Evolutionary conservation across 2,888 invertebrate species (phyloP).

Genomic region (Nephrocerus scutellatus): DNA sequence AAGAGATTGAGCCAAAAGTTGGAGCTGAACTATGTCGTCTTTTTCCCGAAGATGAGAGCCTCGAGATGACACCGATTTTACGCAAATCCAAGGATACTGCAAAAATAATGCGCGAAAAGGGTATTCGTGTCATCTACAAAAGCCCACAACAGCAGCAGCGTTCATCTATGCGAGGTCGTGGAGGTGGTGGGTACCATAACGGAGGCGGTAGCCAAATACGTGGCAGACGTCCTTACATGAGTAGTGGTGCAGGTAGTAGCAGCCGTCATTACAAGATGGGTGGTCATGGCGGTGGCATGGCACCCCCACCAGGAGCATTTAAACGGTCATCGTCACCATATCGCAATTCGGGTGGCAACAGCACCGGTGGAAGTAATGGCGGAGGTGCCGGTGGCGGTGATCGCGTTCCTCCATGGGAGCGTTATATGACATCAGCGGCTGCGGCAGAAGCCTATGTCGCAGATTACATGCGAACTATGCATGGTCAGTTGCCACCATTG

Average conservation of each 20-base stretch:
- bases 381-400: constrained; percentile 53
- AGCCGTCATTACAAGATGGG: constrained; percentile 55
- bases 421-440: constrained; percentile 54
- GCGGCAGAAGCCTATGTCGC: constrained; percentile 82
- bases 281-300: constrained; percentile 26
- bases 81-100: constrained; percentile 79
- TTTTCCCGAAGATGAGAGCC: constrained; percentile 87
- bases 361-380: constrained; percentile 30
- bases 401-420: constrained; percentile 58
- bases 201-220: constrained; percentile 37
- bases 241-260: constrained; percentile 48
- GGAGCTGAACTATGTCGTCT: constrained; percentile 86
- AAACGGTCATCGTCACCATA: constrained; percentile 39
- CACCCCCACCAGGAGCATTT: constrained; percentile 30
- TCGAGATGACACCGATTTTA: constrained; percentile 82
- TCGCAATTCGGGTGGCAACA: constrained; percentile 25
- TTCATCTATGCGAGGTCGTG: constrained; percentile 43
- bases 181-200: constrained; percentile 49
- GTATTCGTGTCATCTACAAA: constrained; percentile 47
- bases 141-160: constrained; percentile 51
- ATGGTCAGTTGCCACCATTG: constrained; percentile 76
- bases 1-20: constrained; percentile 94
- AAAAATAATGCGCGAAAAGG: constrained; percentile 53
- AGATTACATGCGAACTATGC: constrained; percentile 84
- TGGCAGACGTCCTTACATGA: constrained; percentile 58